Conservation (phyloP, 2,113 vertebrate genomes). For the western clawed frog (Xenopus tropicalis) region UCB_Xtro_10.0 CM004450.2:6052501-6053000, state of each 20-base stretch:
- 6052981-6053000: too few relatives aligned
- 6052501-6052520: slow-evolving; percentile 26
- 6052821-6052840: not conserved
- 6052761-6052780: not conserved
- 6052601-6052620: slow-evolving; percentile 23
- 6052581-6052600: slow-evolving; percentile 25
- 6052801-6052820: slow-evolving; percentile 18
- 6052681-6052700: slow-evolving; percentile 44
- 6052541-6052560: slow-evolving; percentile 10
- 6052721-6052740: slow-evolving; percentile 12
- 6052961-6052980: too few relatives aligned
- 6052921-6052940: too few relatives aligned
- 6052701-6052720: slow-evolving; percentile 19
- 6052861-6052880: too few relatives aligned
- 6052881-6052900: too few relatives aligned
- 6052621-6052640: slow-evolving; percentile 20
- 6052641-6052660: slow-evolving; percentile 44
- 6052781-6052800: not conserved
- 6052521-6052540: slow-evolving; percentile 4
- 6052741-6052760: slow-evolving; percentile 39
- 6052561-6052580: not conserved
- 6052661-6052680: slow-evolving; percentile 43
- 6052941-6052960: too few relatives aligned
- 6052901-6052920: too few relatives aligned
- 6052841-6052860: not conserved